Base-by-base conservation (phyloP, 2,888 invertebrate species). In the Lucinisca nassula region DNA sequence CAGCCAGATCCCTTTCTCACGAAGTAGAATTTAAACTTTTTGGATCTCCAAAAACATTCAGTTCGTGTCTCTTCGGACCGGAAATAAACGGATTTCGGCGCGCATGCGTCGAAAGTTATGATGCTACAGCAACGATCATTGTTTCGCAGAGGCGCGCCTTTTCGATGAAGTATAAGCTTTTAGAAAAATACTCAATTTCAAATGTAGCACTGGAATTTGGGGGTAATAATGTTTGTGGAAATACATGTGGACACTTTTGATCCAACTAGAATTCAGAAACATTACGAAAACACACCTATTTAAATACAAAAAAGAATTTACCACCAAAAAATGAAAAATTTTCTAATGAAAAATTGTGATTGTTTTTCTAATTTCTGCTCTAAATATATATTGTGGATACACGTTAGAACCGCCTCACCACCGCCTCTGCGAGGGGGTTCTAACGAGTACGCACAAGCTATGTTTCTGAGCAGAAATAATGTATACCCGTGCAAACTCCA, bases 141-240 rank as follows among this genome's bases (percentile, higher is more conserved):
- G 89, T 92, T 0, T 85, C 58, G 10, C 38, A 70, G 30, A 77
- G 89, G 40, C 38, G 3, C 24, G 51, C 35, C 12, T 88, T 84
- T 40, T 35, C 80, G 6, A 70, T 77, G 14, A 35, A 45, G 67
- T 77, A 76, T 37, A 82, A 40, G 3, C 8, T 90, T 21, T 76
- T 92, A 10, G 94, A 95, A 40, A 75, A 76, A 21, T 91, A 92
- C 35, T 84, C 73, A 4, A 87, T 95, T 38, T 35, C 30, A 8
- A 40, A 83, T 6, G 80, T 91, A n/a, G 94, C 93, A 10, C 55
- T 95, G 12, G 95, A 95, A 87, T 95, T 95, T 87, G 94, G 95
- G 17, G 94, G 93, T 10, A 30, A 35, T 0, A 91, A 91, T 84
- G 92, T 92, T 14, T 95, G 95, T 78, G 82, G 91, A 38, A 80